Evolutionary conservation across 2,113 vertebrate genomes (phyloP).

Genomic region (Peromyscus maniculatus): DNA sequence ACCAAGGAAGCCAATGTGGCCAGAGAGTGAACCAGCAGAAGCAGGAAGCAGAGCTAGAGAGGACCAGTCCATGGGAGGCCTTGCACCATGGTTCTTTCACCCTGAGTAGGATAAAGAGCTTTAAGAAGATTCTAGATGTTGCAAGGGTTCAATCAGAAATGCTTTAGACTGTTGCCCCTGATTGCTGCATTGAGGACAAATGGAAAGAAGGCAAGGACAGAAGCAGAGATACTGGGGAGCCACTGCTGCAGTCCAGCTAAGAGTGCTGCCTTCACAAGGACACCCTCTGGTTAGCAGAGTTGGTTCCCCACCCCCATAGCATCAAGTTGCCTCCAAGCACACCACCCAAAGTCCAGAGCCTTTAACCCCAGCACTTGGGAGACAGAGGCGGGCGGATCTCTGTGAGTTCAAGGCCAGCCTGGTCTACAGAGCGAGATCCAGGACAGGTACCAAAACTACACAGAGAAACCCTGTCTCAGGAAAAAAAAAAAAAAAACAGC

Average conservation of each 20-base stretch:
- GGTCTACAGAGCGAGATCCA: no score
- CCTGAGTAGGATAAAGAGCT: background rate
- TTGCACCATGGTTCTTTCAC: background rate
- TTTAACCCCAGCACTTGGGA: no score
- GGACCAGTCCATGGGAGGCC: fast-evolving
- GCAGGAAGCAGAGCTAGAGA: background rate
- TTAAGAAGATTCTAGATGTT: background rate
- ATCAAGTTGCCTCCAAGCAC: fast-evolving
- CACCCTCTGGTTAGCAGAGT: background rate
- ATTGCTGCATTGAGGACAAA: background rate
- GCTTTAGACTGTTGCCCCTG: background rate
- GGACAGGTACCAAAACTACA: no score
- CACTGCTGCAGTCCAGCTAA: background rate
- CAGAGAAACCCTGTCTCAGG: no score
- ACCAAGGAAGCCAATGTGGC: background rate
- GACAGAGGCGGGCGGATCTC: no score
- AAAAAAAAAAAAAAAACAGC: no score
- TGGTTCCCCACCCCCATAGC: background rate
- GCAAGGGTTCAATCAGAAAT: background rate
- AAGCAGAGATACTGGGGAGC: background rate
- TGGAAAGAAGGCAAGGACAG: background rate
- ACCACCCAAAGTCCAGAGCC: background rate
- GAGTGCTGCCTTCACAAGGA: background rate
- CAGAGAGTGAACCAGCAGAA: background rate
- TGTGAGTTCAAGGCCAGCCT: no score